Percentiles rank a stretch among this genome's conserved stretches.
Evolutionary conservation across 2,888 invertebrate genomes (phyloP).

Genomic region (Seira ritae): DNA sequence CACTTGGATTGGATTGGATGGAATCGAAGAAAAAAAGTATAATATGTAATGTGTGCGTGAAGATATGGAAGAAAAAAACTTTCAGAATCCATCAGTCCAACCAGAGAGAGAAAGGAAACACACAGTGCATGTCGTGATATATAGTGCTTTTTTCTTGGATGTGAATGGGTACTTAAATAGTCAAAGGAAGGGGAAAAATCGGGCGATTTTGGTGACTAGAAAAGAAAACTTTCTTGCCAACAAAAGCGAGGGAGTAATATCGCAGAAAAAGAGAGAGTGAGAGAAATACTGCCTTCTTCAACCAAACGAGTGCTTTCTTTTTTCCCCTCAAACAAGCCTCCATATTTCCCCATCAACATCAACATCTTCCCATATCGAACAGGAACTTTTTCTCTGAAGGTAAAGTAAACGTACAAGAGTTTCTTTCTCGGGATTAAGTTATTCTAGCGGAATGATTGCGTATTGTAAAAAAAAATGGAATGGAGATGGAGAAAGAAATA

Average conservation of each 20-base stretch:
- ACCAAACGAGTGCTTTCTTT: neutral
- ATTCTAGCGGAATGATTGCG: conserved; percentile 60
- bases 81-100: neutral
- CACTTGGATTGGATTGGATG: no score
- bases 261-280: neutral
- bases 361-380: conserved; percentile 19
- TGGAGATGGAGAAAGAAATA: neutral
- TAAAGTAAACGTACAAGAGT: conserved; percentile 32
- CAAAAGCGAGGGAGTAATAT: conserved; percentile 22
- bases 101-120: neutral
- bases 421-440: conserved; percentile 48
- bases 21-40: neutral
- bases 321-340: conserved; percentile 12
- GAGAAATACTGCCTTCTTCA: neutral
- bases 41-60: conserved; percentile 6
- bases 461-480: conserved; percentile 47
- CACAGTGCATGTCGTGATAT: conserved; percentile 8
- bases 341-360: conserved; percentile 26
- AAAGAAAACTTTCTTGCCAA: conserved; percentile 38
- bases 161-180: conserved; percentile 50
- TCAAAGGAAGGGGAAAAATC: conserved; percentile 30
- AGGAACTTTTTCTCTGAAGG: conserved; percentile 44
- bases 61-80: neutral
- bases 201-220: conserved; percentile 50
- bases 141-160: conserved; percentile 1